Conservation (phyloP, 2,888 invertebrate genomes). For the Lycocerus yunnanus region DNA sequence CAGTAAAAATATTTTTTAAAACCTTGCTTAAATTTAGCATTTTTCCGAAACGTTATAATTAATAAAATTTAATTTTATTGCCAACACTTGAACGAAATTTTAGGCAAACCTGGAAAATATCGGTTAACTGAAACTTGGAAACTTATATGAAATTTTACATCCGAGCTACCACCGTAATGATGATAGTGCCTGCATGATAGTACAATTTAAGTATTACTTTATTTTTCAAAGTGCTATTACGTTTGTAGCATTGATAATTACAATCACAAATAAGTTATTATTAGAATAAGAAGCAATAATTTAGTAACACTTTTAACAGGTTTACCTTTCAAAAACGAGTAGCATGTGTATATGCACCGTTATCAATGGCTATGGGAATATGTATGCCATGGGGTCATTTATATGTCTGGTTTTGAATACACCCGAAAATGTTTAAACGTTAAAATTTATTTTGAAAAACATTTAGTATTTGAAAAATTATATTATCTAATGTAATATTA, state of each 20-base stretch:
- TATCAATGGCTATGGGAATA: constrained; percentile 20
- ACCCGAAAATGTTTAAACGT: background rate
- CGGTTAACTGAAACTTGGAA: background rate
- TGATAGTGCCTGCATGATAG: background rate
- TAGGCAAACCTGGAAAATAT: background rate
- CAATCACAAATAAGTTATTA: background rate
- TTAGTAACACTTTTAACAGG: constrained; percentile 17
- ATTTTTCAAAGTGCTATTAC: background rate
- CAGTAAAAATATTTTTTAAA: background rate
- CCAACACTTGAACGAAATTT: background rate
- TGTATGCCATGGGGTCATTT: constrained; percentile 27
- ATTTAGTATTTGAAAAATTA: background rate
- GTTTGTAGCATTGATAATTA: background rate
- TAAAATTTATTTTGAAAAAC: background rate
- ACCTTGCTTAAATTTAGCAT: background rate
- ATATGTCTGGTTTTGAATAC: constrained; percentile 10
- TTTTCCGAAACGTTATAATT: background rate
- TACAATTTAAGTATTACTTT: background rate
- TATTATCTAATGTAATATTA: background rate
- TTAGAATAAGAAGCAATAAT: constrained; percentile 7
- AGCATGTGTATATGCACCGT: constrained; percentile 24
- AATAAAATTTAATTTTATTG: background rate
- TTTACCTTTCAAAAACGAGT: constrained; percentile 23
- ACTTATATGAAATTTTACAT: background rate
- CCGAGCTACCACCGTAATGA: background rate